A percentile compares a stretch with the other conserved stretches of the same genome.
Conservation (phyloP, 64 coral and sea anemone genomes). For the Trachythela sp. region DNA sequence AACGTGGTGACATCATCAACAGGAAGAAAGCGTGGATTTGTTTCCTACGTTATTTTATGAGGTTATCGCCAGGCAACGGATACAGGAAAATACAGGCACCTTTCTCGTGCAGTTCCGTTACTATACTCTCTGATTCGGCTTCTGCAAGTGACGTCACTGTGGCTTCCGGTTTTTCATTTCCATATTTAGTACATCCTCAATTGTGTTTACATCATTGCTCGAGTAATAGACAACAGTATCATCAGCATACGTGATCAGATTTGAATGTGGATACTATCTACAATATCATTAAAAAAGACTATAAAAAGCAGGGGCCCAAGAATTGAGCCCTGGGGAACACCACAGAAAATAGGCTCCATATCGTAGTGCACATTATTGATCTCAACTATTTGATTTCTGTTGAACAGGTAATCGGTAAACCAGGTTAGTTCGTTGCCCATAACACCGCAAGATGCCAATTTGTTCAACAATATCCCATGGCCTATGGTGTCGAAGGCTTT, state of each 20-base stretch:
- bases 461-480: slow-evolving; percentile 10
- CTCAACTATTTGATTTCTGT: slow-evolving; percentile 4
- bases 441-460: not conserved
- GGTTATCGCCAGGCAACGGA: too few species aligned
- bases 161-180: not conserved
- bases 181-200: not conserved
- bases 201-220: slow-evolving; percentile 13
- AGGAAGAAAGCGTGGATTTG: too few species aligned
- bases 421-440: slow-evolving; percentile 3
- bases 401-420: slow-evolving; percentile 28
- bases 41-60: too few species aligned
- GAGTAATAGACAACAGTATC: not conserved
- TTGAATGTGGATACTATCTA: not conserved
- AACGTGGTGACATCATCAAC: too few species aligned
- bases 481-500: slow-evolving; percentile 27
- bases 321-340: slow-evolving; percentile 24
- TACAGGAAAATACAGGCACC: too few species aligned
- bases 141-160: too few species aligned
- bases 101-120: too few species aligned
- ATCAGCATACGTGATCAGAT: not conserved
- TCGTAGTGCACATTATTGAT: not conserved
- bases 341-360: slow-evolving; percentile 6
- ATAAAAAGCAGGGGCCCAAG: not conserved
- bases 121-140: too few species aligned
- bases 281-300: slow-evolving; percentile 30